Evolutionary conservation across 2,113 vertebrate genomes (phyloP), one percentile per base, ranked within the genome.

Genomic region (Phoxinus phoxinus): DNA sequence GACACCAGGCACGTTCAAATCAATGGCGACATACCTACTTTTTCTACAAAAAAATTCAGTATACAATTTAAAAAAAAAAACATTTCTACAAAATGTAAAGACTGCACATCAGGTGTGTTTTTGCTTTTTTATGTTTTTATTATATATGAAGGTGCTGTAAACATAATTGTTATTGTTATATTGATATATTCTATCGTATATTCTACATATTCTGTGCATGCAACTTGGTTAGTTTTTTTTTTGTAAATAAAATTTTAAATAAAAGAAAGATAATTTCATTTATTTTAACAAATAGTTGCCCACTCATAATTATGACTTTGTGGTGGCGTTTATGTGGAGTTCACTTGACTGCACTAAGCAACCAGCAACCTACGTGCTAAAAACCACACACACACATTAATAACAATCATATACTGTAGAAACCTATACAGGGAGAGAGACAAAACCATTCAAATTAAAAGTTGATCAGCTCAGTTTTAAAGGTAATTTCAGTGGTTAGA

Each of bases 401-500:
- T 41, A 21, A 37, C 7, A 11, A 69, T 17, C 67, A 35, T 23
- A 21, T 69, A 35, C 32, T 35, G 32, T 35, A 32, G 32, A 32
- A 37, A 69, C 17, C 35, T 3, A 21, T 9, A 81, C 8, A 53
- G 21, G 30, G 46, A 59, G 48, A 71, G 23, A 12, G 17, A 35
- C 5, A n/a, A 73, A 67, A 32, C 32, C 32, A 67, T n/a, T 59
- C 21, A 1, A 79, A 77, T 89, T 85, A 58, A 85, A 61, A 83
- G 73, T 44, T 11, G 46, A 30, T 30, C 1, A 10, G 30, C 9
- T 51, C 48, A 3, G 17, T 35, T 61, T 41, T 79, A 56, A 79
- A 61, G 76, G 76, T 59, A 2, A 15, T 13, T 41, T 58, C 32
- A 59, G 53, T 25, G 53, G 13, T 37, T 37, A 59, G 32, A 41